Conservation (phyloP, 2,797 vertebrate species). For the Anabacerthia variegaticeps region DNA sequence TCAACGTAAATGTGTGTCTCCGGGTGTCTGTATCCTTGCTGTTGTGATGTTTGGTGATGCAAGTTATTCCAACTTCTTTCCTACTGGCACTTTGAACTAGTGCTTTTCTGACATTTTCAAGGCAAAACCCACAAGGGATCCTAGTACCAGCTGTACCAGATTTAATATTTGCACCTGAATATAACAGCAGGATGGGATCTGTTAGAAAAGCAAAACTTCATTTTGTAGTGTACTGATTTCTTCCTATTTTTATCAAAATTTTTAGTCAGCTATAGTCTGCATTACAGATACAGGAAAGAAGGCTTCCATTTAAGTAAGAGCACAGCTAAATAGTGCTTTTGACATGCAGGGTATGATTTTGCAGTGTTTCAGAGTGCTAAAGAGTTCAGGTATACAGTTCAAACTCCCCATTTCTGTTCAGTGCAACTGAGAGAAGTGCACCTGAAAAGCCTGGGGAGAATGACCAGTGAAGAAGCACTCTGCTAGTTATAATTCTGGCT, state of each 20-base stretch:
- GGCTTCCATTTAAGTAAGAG: not conserved
- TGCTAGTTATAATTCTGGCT: not conserved
- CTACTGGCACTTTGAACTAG: not conserved
- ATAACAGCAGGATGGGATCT: not conserved
- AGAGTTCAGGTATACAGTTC: not conserved
- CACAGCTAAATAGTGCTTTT: not conserved
- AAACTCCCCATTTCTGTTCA: not conserved
- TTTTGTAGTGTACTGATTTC: not conserved
- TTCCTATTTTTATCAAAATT: not conserved
- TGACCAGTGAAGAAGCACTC: not conserved
- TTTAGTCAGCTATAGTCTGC: not conserved
- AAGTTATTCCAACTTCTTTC: not conserved
- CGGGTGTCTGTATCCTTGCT: not conserved
- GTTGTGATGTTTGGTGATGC: not conserved
- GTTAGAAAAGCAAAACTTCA: not conserved
- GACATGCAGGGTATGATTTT: not conserved
- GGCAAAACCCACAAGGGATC: not conserved
- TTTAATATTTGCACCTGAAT: not conserved
- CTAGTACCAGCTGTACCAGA: not conserved
- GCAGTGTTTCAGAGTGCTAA: not conserved
- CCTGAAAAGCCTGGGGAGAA: not conserved
- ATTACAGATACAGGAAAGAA: not conserved
- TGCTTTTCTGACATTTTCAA: not conserved
- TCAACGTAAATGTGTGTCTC: not conserved
- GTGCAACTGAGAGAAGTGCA: fast-evolving